Conservation (phyloP, 2,797 vertebrate species). For the Sebastes taczanowskii region DNA sequence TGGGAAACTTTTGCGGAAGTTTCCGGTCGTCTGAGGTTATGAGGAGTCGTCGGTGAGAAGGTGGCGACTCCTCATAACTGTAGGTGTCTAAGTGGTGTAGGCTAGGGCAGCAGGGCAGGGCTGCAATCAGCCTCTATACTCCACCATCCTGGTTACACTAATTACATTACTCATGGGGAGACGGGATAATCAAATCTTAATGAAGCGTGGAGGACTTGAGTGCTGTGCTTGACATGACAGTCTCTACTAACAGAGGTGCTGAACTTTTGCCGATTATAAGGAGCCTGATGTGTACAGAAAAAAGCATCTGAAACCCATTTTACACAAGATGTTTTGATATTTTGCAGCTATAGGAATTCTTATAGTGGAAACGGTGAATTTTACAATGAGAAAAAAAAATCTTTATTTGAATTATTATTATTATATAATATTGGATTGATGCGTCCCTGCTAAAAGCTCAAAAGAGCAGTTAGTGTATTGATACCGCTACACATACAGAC, state of each 20-base stretch:
- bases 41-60: not conserved
- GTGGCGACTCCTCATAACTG: not conserved
- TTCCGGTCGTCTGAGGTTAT: conserved; percentile 14
- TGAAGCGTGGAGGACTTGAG: conserved; percentile 52
- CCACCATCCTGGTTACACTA: conserved; percentile 54
- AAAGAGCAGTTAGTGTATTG: not conserved
- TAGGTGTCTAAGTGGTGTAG: conserved; percentile 14
- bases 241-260: conserved; percentile 9
- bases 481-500: too few relatives aligned
- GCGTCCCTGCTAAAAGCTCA: not conserved
- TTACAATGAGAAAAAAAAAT: not conserved
- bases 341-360: not conserved
- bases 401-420: not conserved
- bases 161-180: conserved; percentile 68
- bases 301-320: not conserved
- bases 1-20: conserved; percentile 17
- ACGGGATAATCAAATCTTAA: conserved; percentile 74
- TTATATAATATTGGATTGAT: not conserved
- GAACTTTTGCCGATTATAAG: conserved; percentile 2
- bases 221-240: conserved; percentile 27
- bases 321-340: not conserved
- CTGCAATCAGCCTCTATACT: conserved; percentile 28
- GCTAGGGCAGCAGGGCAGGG: conserved; percentile 6
- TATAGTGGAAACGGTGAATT: not conserved
- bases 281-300: not conserved